These are phyloP conservation scores for Meteorus cinctellus DNA, from an alignment of 2,888 invertebrate species.

Conservation along the genomic window DNA sequence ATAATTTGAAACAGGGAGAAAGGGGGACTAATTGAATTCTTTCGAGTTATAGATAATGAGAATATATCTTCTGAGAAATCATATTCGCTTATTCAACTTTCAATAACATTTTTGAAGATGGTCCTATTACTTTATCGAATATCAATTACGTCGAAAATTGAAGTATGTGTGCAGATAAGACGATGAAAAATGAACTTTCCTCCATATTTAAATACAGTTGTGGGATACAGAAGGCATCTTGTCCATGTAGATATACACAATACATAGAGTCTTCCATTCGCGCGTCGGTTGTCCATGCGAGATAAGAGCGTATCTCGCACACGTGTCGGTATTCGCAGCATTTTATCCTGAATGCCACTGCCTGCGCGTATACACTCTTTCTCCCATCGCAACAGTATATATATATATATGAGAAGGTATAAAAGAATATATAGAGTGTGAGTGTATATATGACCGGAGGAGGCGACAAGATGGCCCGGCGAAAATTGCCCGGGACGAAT, in stretches of 20 bases:
- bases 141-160: no score
- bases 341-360: constrained; percentile 23
- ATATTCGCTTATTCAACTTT: no score
- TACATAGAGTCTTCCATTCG: neutral
- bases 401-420: neutral
- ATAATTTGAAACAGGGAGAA: no score
- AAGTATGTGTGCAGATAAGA: no score
- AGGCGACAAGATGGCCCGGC: constrained; percentile 51
- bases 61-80: no score
- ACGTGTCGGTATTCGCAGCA: constrained; percentile 23
- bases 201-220: neutral
- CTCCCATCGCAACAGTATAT: neutral
- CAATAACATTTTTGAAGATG: no score
- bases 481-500: constrained; percentile 54
- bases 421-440: neutral
- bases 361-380: constrained; percentile 12
- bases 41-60: no score
- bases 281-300: constrained; percentile 5
- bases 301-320: constrained; percentile 25
- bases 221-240: neutral
- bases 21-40: no score
- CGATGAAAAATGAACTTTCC: neutral
- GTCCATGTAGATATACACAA: neutral
- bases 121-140: no score
- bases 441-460: neutral